Evolutionary conservation across 2,797 vertebrate species (phyloP).

Genomic region (Ptychadena robeensis): DNA sequence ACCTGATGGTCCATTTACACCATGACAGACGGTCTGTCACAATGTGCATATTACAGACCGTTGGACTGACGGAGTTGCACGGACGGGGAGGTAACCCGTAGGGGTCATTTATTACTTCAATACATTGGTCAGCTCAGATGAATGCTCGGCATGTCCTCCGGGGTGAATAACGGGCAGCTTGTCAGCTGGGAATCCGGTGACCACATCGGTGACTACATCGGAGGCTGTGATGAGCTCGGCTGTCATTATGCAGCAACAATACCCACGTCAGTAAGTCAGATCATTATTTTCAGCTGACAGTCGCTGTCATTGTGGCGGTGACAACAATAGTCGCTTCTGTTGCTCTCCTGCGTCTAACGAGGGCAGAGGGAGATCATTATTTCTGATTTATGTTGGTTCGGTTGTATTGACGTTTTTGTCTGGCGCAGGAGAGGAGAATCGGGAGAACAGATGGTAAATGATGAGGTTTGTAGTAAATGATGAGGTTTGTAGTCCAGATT

Average conservation of each 20-base stretch:
- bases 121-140: too few species aligned
- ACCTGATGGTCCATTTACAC: too few species aligned
- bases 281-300: neutral
- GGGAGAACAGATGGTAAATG: too few species aligned
- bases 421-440: too few species aligned
- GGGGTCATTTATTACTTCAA: too few species aligned
- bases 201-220: neutral
- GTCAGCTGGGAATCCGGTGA: neutral
- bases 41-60: too few species aligned
- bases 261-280: neutral
- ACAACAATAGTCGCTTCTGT: neutral
- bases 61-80: too few species aligned
- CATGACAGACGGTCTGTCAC: too few species aligned
- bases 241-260: neutral
- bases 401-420: neutral
- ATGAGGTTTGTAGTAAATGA: too few species aligned
- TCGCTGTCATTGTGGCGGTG: neutral
- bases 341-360: neutral
- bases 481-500: too few species aligned
- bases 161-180: neutral
- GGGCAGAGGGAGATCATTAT: neutral
- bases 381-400: too few species aligned
- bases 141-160: neutral
- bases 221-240: neutral
- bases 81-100: too few species aligned